Base-by-base conservation (phyloP, 2,888 invertebrate genomes). In the Heliothis peltigera region DNA sequence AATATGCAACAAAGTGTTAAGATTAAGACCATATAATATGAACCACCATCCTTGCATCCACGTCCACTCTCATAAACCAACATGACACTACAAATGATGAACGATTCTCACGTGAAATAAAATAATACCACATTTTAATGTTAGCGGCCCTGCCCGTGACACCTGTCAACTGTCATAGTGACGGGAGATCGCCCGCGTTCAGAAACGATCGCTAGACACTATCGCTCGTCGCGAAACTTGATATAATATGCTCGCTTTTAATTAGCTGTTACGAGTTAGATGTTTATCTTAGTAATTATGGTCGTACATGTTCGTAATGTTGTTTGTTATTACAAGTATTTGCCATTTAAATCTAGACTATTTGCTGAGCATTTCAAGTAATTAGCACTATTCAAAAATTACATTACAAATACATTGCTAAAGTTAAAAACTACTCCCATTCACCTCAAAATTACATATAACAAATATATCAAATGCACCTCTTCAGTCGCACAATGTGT, bases 121-220 rank as follows among this genome's bases (percentile, higher is more conserved):
- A 80, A 79, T 79, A 77, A 79, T 77, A 80, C 51, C 43, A 62
- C 66, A 72, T 77, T 72, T 69, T 82, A 86, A 86, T 74, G 75
- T 70, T 79, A 77, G 70, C 77, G 81, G 75, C 80, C 79, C 79
- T 80, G 79, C 70, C 62, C 84, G 88, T 93, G 94, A 94, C 94
- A 94, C 92, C 93, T 94, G 94, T 94, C 94, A 94, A 84, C 87
- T 91, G 91, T 92, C 92, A 88, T 59, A 72, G 68, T 91, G 92
- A 92, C 89, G 87, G 84, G 81, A 84, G 90, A 89, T 91, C 93
- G 92, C 93, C 92, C 91, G 92, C 87, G 87, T 84, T 83, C 84
- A 76, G 83, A 83, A 84, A 90, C 89, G 89, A 91, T 91, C 89
- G 87, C 88, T 85, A 83, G 85, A 80, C 79, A 80, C 85, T 88